A percentile compares a stretch with the other conserved stretches of the same genome.
Evolutionary conservation across 2,113 vertebrate species (phyloP).

Genomic region (Panurus biarmicus): DNA sequence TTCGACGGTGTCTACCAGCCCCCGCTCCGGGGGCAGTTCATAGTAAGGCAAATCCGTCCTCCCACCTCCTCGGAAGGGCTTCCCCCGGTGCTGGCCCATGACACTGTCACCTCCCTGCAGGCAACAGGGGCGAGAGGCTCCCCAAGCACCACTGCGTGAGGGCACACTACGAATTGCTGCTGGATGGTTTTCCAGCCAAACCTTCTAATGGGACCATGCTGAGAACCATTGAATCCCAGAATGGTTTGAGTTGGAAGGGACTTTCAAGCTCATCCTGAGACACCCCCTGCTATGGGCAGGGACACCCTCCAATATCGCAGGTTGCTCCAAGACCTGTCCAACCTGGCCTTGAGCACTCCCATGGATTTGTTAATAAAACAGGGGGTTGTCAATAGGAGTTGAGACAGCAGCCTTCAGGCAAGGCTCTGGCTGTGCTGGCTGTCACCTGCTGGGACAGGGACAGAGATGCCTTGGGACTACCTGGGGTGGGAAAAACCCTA

Average conservation of each 20-base stretch:
- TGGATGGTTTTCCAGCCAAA: neutral
- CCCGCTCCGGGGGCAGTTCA: slow-evolving; percentile 55
- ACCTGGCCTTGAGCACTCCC: neutral
- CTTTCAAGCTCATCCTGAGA: neutral
- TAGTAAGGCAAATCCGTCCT: slow-evolving; percentile 51
- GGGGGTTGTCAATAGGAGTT: neutral
- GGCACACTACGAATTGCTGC: neutral
- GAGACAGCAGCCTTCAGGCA: neutral
- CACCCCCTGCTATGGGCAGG: neutral
- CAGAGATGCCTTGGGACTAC: fast-evolving
- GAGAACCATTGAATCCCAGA: neutral
- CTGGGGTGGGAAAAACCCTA: neutral
- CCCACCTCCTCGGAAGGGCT: fast-evolving
- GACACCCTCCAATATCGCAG: too few species aligned
- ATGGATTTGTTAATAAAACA: neutral
- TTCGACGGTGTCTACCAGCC: slow-evolving; percentile 71
- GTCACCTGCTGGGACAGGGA: neutral
- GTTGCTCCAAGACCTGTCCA: neutral
- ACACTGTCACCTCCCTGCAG: neutral
- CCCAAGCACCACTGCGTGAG: neutral
- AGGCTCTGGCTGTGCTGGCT: neutral
- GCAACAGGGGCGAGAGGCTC: neutral
- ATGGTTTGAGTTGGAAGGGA: neutral
- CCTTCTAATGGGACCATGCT: neutral
- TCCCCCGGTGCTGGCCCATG: neutral